Percentiles rank a stretch among this genome's conserved stretches.
Evolutionary conservation across 2,888 invertebrate genomes (phyloP).

Genomic region (Dilophus febrilis): DNA sequence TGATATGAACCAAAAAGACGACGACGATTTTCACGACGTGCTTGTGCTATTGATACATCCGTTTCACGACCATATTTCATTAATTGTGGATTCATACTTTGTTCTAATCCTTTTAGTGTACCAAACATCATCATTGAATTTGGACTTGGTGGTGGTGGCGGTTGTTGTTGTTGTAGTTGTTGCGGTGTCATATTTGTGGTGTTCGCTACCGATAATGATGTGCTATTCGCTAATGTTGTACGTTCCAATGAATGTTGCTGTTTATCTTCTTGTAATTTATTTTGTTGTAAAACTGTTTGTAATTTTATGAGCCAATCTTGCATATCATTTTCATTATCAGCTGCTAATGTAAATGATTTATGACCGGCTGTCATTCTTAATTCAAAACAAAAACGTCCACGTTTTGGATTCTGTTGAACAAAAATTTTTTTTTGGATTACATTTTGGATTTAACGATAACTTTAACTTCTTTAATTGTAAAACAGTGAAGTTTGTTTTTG

Average conservation of each 20-base stretch:
- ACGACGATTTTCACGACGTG: slow-evolving; percentile 62
- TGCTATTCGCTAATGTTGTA: no score
- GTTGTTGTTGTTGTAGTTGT: background rate
- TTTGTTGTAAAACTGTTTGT: slow-evolving; percentile 66
- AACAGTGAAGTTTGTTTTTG: background rate
- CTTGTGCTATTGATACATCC: slow-evolving; percentile 66
- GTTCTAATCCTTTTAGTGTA: slow-evolving; percentile 72
- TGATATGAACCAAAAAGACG: slow-evolving; percentile 59
- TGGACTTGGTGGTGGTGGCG: slow-evolving; percentile 36
- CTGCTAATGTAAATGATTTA: slow-evolving; percentile 70
- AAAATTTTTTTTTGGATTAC: no score
- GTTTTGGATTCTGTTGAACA: slow-evolving; percentile 59
- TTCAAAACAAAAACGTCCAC: slow-evolving; percentile 76
- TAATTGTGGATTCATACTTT: slow-evolving; percentile 82
- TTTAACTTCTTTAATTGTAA: no score
- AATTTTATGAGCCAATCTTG: slow-evolving; percentile 72
- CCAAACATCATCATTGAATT: slow-evolving; percentile 53
- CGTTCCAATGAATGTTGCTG: slow-evolving; percentile 48
- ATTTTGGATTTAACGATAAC: no score
- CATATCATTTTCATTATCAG: slow-evolving; percentile 68
- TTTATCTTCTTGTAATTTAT: slow-evolving; percentile 64
- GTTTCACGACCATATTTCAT: slow-evolving; percentile 84
- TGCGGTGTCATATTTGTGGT: background rate
- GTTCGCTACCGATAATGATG: no score
- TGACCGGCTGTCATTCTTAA: slow-evolving; percentile 71